Conservation (phyloP, 2,113 vertebrate genomes). For the Tretioscincus oriximinensis region DNA sequence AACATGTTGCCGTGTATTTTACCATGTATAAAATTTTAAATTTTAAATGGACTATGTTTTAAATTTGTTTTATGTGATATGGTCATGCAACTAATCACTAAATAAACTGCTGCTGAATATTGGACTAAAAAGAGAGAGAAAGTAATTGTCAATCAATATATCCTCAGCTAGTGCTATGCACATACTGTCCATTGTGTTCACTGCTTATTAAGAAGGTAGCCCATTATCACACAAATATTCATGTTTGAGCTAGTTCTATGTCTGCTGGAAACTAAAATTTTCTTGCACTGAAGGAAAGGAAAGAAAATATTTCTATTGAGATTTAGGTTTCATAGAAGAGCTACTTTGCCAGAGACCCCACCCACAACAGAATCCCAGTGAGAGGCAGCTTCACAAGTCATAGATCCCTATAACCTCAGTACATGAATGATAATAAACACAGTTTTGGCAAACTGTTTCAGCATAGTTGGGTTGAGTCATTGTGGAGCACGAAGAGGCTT, state of each 20-base stretch:
- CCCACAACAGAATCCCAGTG: neutral
- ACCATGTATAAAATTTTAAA: too few species aligned
- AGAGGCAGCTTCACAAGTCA: neutral
- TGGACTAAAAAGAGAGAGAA: too few species aligned
- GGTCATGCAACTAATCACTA: too few species aligned
- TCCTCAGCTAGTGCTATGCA: too few species aligned
- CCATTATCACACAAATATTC: neutral
- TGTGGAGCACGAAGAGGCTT: constrained; percentile 1
- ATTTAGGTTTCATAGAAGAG: constrained; percentile 31
- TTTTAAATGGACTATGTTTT: too few species aligned
- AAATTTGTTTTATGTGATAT: too few species aligned
- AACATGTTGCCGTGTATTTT: too few species aligned
- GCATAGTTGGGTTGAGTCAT: neutral
- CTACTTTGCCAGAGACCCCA: constrained; percentile 12
- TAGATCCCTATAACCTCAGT: constrained; percentile 9
- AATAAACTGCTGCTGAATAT: too few species aligned
- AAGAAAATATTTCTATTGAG: constrained; percentile 8
- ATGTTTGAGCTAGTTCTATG: neutral
- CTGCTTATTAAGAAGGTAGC: too few species aligned
- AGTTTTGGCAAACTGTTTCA: neutral
- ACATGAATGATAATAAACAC: constrained; percentile 15
- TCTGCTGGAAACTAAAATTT: constrained; percentile 9
- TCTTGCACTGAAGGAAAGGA: constrained; percentile 1
- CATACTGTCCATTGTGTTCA: too few species aligned
- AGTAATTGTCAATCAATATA: too few species aligned